Evolutionary conservation across 53 echinoderm and acorn worm genomes (phyloP), one percentile per base, ranked within the genome.

Genomic region (Luidia sarsii): DNA sequence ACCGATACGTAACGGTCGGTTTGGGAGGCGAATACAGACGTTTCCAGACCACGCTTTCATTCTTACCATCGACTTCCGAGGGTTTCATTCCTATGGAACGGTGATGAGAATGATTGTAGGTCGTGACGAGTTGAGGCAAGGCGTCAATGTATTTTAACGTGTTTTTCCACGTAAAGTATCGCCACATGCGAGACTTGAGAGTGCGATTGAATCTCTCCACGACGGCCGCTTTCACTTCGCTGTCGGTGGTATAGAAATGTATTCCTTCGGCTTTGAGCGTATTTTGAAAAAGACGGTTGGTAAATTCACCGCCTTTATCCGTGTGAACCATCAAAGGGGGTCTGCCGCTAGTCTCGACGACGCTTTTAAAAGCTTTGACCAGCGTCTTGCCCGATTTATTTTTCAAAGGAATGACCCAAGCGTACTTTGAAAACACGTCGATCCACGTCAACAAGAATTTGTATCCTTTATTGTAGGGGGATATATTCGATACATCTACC

Each of bases 251-350:
- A 24, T 80, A 88, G 37, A 88, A 81, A 39, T 85, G 63, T 7
- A 91, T 88, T 3, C 45, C 53, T 57, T 84, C 50, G 0, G 50
- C 33, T 50, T 68, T 53, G 0, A 86, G 48, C 0, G 64, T 35
- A 0, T 45, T 21, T 46, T 88, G 82, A 28, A 88, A 67, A 0
- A 33, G 18, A 24, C 53, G 50, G 41, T 91, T 84, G 3, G 28
- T 52, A 67, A 91, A 88, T 65, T 91, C 91, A 4, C 54, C 32
- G 1, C 91, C 91, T 84, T 91, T 91, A 48, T 88, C 87, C n/a
- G n/a, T n/a, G 33, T 84, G 80, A n/a, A 91, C 45, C 36, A 49
- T 83, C n/a, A 41, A 24, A 2, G 87, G 91, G 27, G 28, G n/a
- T 18, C 87, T 41, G 2, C 81, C 81, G n/a, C 75, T 33, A 28